Evolutionary conservation across 2,888 invertebrate genomes (phyloP), one percentile per base, ranked within the genome.

Genomic region (Caenorhabditis auriculariae): DNA sequence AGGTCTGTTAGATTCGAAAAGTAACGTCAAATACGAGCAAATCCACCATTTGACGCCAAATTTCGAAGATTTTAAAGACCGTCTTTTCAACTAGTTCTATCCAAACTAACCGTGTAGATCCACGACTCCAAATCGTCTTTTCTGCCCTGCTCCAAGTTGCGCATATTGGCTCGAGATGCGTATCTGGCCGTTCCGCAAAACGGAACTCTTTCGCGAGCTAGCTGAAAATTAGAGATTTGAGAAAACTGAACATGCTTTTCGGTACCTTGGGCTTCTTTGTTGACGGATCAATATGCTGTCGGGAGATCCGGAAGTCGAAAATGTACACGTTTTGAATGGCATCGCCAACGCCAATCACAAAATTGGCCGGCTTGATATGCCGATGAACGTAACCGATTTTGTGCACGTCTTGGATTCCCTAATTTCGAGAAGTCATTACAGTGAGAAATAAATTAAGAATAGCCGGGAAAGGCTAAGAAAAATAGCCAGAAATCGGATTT

Each of bases 121-220:
- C 61, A 61, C 32, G 61, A 49, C 21, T 61, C 61, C 21, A 61
- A 5, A 27, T 61, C 61, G 38, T 61, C 61, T 12, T 42, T 39
- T 17, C 61, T 29, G 17, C 53, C 53, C 23, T 57, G 57, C 4
- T 61, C 61, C 17, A 29, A 21, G 4, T 43, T 42, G 15, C 29
- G 41, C 15, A 61, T 17, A 4, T 19, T 50, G 4, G 56, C 50
- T n/a, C 56, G 27, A 19, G 47, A 51, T 7, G 54, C 61, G 23
- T 61, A 61, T 7, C 61, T 28, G 7, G 41, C 2, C 1, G 61
- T 61, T 28, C 57, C 61, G 12, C 57, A 39, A 23, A 42, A 61
- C 7, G 38, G 37, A 5, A 57, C 26, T 3, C 12, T 26, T 15
- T 26, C 15, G n/a, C 61, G 53, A 15, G 54, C 38, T 35, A 50